These are phyloP conservation scores for Lamprotornis superbus DNA, from an alignment of 2,113 vertebrate species.

Conservation along the genomic window DNA sequence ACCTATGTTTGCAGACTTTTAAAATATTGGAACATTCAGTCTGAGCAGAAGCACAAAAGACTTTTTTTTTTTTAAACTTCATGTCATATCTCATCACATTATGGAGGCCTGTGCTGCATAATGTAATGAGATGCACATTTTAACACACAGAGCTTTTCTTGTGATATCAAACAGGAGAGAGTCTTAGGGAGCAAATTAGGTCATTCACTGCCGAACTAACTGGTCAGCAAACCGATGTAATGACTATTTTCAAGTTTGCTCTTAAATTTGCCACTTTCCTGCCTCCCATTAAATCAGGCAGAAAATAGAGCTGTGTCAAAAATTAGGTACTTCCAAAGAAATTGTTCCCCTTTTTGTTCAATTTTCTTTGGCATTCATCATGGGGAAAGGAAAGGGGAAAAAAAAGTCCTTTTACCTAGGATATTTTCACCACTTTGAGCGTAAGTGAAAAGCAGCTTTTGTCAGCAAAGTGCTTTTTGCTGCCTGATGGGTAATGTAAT, in stretches of 20 bases:
- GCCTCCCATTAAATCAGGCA: conserved; percentile 9
- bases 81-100: conserved; percentile 59
- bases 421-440: conserved; percentile 29
- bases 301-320: conserved; percentile 49
- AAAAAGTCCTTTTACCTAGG: conserved; percentile 19
- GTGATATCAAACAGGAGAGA: not conserved
- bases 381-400: not conserved
- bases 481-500: conserved; percentile 55
- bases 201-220: not conserved
- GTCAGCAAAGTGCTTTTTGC: conserved; percentile 43
- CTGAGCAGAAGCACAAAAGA: conserved; percentile 49
- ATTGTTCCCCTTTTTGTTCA: conserved; percentile 11
- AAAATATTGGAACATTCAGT: conserved; percentile 47
- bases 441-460: conserved; percentile 21
- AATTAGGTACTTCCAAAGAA: conserved; percentile 43
- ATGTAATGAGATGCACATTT: conserved; percentile 50
- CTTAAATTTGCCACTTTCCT: conserved; percentile 34
- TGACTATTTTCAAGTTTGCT: conserved; percentile 54
- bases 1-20: not conserved
- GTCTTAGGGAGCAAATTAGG: not conserved
- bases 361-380: conserved; percentile 41
- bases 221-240: conserved; percentile 19
- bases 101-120: conserved; percentile 31
- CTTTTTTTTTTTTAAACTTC: not conserved
- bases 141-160: conserved; percentile 47